phyloP scores from a whole-genome alignment of 2,113 vertebrate species.

The Rallus limicola region DNA sequence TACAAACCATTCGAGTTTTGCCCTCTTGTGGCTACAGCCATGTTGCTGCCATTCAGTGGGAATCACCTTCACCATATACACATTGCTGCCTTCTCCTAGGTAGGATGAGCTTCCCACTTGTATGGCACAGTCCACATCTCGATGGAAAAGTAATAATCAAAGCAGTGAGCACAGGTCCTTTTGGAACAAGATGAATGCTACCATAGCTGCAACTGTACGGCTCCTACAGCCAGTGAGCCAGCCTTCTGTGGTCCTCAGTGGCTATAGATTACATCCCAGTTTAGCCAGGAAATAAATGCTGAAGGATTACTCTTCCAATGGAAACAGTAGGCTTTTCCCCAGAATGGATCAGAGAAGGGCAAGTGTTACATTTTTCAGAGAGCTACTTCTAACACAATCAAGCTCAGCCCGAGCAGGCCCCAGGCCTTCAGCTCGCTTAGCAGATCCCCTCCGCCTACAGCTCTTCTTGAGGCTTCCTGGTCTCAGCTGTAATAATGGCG shows the following conservation, averaged over 20 bases:
- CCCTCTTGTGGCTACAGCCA: neutral
- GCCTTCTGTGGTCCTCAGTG: neutral
- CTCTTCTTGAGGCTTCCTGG: neutral
- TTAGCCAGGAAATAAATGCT: neutral
- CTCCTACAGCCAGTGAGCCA: neutral
- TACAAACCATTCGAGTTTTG: neutral
- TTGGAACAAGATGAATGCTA: neutral
- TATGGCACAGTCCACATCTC: rapidly evolving
- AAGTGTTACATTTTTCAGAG: slow-evolving; percentile 18
- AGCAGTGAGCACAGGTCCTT: rapidly evolving
- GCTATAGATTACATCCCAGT: neutral
- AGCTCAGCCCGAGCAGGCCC: neutral
- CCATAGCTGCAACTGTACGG: neutral
- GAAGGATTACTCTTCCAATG: neutral
- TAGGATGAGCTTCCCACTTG: neutral
- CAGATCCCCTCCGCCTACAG: neutral
- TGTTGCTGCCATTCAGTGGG: neutral
- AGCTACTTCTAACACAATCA: neutral
- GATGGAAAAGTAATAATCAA: neutral
- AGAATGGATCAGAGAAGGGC: neutral
- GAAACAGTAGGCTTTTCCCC: neutral
- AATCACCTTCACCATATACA: neutral
- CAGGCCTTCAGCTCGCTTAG: neutral
- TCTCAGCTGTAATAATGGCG: neutral
- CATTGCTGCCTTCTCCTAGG: neutral